Evolutionary conservation across 2,113 vertebrate species (phyloP), one percentile per base, ranked within the genome.

Genomic region (Chaenogobius annularis): DNA sequence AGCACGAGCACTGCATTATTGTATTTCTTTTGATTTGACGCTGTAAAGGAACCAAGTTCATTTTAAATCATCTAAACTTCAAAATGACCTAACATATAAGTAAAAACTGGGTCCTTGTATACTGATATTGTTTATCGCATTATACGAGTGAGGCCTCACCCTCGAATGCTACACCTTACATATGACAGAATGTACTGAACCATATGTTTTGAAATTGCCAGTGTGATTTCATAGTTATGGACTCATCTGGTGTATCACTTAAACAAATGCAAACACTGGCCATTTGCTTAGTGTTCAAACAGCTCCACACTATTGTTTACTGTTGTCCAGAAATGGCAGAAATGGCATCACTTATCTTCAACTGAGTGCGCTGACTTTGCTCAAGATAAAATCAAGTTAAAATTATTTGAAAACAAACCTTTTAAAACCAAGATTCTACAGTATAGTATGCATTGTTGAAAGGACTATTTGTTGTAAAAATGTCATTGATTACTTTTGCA

Each of bases 131-230:
- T n/a, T n/a, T n/a, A n/a, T n/a, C n/a, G n/a, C n/a, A n/a, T n/a
- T n/a, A n/a, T n/a, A n/a, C n/a, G n/a, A n/a, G n/a, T n/a, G n/a
- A n/a, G n/a, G n/a, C n/a, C n/a, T n/a, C n/a, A n/a, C n/a, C n/a
- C n/a, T n/a, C n/a, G n/a, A n/a, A n/a, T n/a, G n/a, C n/a, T n/a
- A n/a, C 69, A 72, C 12, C 73, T 70, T 54, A 69, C 64, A 73
- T 15, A 72, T 68, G 55, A 72, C 20, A 48, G 23, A 20, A 65
- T 31, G 17, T 56, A 69, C 40, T 69, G 66, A 0, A 59, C 52
- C 50, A 19, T 23, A 22, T 44, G 22, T 22, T 8, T 26, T 26
- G 1, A 14, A 58, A 26, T 26, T 26, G 12, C 6, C 55, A 26
- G 1, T 26, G 12, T 58, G 10, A 13, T 58, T 58, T 26, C 5